Conservation (phyloP, 1,140 invertebrate genomes). For the Eupristina koningsbergeri region DNA sequence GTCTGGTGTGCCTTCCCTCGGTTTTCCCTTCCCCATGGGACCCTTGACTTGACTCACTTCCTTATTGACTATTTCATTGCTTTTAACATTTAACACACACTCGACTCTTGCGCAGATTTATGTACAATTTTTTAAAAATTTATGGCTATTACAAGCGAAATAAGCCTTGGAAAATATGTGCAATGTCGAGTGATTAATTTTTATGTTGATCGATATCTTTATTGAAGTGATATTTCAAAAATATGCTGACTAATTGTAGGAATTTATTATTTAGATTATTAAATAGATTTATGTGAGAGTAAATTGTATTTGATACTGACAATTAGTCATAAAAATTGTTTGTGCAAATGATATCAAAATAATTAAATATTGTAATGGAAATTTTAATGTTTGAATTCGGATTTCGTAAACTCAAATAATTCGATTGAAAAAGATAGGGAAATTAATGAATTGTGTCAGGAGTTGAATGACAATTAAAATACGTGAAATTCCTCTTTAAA, state of each 20-base stretch:
- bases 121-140: not conserved
- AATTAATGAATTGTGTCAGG: not conserved
- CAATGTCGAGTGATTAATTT: not conserved
- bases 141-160: not conserved
- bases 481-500: too few species aligned
- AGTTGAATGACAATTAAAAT: too few species aligned
- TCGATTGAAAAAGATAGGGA: not conserved
- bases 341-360: too few species aligned
- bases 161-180: not conserved
- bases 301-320: not conserved
- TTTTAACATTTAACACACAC: constrained; percentile 4
- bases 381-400: too few species aligned
- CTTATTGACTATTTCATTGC: constrained; percentile 12
- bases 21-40: not conserved
- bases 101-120: not conserved
- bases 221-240: constrained; percentile 5
- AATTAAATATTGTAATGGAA: too few species aligned
- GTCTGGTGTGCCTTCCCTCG: too few species aligned
- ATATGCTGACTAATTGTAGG: not conserved
- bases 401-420: too few species aligned
- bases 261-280: not conserved
- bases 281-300: not conserved
- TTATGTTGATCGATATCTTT: constrained; percentile 18
- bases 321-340: too few species aligned
- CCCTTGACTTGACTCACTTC: not conserved